Percentiles rank a stretch among this genome's conserved stretches.
Conservation (phyloP, 2,888 invertebrate genomes). For the Stenichneumon culpator region DNA sequence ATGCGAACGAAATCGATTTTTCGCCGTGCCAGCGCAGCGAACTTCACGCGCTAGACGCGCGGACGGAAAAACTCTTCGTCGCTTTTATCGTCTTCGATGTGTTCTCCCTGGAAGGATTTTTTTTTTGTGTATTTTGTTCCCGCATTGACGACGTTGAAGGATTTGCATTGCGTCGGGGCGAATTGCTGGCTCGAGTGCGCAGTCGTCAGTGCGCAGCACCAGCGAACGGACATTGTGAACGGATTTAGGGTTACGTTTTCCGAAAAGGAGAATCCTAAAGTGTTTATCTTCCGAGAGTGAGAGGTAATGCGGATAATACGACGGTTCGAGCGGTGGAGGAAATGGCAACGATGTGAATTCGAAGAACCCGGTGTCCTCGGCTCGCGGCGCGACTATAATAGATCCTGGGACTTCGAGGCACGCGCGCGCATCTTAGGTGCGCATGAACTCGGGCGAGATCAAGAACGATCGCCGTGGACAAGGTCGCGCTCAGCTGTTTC, state of each 20-base stretch:
- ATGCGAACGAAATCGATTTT: constrained; percentile 56
- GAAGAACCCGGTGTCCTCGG: constrained; percentile 60
- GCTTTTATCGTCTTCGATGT: constrained; percentile 25
- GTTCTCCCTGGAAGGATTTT: constrained; percentile 16
- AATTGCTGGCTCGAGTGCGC: background rate
- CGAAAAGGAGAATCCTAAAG: background rate
- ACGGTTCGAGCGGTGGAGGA: background rate
- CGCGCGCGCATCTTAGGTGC: constrained; percentile 37
- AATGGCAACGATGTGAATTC: constrained; percentile 39
- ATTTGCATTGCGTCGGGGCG: constrained; percentile 5
- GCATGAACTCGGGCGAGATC: constrained; percentile 62
- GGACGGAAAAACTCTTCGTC: constrained; percentile 27
- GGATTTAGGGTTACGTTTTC: background rate
- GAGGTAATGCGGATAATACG: constrained; percentile 21
- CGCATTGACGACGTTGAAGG: constrained; percentile 21
- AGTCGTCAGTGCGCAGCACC: constrained; percentile 8
- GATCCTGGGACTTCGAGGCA: constrained; percentile 25
- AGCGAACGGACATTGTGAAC: background rate
- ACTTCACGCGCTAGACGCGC: background rate
- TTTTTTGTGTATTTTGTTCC: constrained; percentile 24
- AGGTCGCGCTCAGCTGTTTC: constrained; percentile 26
- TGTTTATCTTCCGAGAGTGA: background rate
- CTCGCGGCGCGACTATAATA: constrained; percentile 24
- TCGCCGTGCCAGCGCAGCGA: constrained; percentile 33
- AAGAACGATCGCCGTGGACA: constrained; percentile 58